phyloP scores from a whole-genome alignment of 2,797 vertebrate species.

The Crenichthys baileyi region DNA sequence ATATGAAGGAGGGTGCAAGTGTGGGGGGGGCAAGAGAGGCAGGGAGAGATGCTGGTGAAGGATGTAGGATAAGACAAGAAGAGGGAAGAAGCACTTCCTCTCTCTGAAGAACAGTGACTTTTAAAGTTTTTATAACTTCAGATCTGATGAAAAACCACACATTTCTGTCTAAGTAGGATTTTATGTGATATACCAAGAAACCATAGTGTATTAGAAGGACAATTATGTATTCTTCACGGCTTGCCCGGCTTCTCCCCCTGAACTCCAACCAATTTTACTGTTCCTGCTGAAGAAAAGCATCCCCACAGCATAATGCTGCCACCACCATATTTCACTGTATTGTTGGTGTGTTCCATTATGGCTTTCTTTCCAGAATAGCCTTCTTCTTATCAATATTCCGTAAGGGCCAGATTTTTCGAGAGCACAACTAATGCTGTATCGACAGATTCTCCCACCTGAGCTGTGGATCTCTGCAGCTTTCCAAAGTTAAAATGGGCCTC shows the following conservation, averaged over 20 bases:
- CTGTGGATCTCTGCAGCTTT: neutral
- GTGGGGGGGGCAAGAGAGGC: slow-evolving; percentile 32
- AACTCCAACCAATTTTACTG: neutral
- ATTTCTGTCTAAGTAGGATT: no score
- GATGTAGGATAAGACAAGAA: slow-evolving; percentile 55
- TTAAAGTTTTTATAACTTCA: neutral
- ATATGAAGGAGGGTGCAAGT: slow-evolving; percentile 7
- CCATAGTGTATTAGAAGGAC: no score
- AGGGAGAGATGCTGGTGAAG: slow-evolving; percentile 52
- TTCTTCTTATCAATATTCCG: neutral
- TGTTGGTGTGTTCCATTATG: neutral
- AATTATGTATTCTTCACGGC: no score
- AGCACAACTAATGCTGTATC: neutral
- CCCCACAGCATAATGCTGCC: neutral
- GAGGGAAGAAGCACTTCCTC: slow-evolving; percentile 12
- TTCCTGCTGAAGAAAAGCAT: neutral
- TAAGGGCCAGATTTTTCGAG: neutral
- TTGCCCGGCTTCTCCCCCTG: neutral
- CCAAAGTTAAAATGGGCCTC: neutral
- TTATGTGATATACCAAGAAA: no score
- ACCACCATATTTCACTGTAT: neutral
- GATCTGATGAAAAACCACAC: neutral
- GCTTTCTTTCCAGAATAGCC: neutral
- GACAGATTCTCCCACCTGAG: neutral
- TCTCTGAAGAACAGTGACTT: slow-evolving; percentile 6